These are phyloP conservation scores for Sula dactylatra DNA, from an alignment of 2,113 vertebrate species.

Conservation along the genomic window DNA sequence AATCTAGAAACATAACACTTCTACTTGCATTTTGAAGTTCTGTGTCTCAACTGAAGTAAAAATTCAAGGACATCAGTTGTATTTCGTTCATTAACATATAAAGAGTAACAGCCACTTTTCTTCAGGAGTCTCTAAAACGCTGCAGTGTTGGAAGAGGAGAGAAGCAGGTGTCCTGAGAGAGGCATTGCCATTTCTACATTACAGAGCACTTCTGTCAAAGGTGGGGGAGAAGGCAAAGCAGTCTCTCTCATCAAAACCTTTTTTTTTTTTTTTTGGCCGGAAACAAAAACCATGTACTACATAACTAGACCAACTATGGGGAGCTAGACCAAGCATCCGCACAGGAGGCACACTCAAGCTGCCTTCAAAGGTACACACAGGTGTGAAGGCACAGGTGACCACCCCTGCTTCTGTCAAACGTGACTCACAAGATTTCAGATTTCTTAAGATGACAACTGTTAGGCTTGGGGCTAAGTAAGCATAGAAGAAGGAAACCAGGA, in stretches of 20 bases:
- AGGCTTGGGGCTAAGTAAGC: neutral
- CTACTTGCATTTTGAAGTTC: neutral
- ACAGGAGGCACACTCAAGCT: neutral
- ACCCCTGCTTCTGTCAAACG: neutral
- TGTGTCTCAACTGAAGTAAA: neutral
- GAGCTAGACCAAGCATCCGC: neutral
- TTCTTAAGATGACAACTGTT: neutral
- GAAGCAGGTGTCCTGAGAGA: neutral
- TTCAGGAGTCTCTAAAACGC: neutral
- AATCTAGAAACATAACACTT: neutral
- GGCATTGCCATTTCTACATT: neutral
- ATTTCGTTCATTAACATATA: neutral
- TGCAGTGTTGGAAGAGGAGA: neutral
- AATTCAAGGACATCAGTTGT: neutral
- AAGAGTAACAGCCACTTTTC: neutral
- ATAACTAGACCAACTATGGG: neutral
- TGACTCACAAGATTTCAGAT: neutral
- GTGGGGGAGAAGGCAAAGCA: neutral
- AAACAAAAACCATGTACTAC: accelerated
- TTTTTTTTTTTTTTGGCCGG: neutral
- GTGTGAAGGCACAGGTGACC: neutral
- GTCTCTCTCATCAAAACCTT: neutral
- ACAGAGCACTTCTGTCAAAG: neutral
- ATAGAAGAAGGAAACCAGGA: neutral
- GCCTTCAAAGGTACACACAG: neutral